Evolutionary conservation across 1,140 invertebrate species (phyloP).

Genomic region (Euwallacea similis): DNA sequence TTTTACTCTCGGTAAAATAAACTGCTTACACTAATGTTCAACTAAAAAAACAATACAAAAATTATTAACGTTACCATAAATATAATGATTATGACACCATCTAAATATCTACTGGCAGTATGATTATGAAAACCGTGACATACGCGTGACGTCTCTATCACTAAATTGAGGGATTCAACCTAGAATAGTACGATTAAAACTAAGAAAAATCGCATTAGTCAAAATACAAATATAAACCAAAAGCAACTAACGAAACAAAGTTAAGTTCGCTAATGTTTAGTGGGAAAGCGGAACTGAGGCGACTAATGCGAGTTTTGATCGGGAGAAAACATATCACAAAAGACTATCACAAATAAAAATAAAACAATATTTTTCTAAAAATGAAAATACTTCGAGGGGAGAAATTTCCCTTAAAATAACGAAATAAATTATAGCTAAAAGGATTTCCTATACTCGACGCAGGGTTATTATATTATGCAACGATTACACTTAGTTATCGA

Average conservation of each 20-base stretch:
- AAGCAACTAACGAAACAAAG: not conserved
- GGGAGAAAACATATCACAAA: conserved; percentile 36
- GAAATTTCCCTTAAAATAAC: not conserved
- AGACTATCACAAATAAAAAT: conserved; percentile 39
- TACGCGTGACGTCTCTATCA: conserved; percentile 12
- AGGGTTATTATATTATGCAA: conserved; percentile 18
- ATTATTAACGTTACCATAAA: conserved; percentile 36
- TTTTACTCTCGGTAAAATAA: conserved; percentile 36
- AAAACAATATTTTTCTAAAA: conserved; percentile 15
- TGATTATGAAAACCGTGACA: conserved; percentile 36
- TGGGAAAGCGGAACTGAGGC: not conserved
- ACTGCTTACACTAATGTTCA: conserved; percentile 21
- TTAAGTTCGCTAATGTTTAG: not conserved
- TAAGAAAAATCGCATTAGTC: conserved; percentile 21
- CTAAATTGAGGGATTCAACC: conserved; percentile 22
- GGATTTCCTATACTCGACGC: conserved; percentile 8
- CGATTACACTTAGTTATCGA: conserved; percentile 20
- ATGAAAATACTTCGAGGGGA: conserved; percentile 8
- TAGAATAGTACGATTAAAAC: conserved; percentile 16
- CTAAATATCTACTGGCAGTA: conserved; percentile 39
- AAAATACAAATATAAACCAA: not conserved
- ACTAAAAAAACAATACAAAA: conserved; percentile 39
- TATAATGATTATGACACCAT: conserved; percentile 38
- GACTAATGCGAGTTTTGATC: conserved; percentile 29
- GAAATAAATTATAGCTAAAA: conserved; percentile 5